phyloP scores from a whole-genome alignment of 1,140 invertebrate genomes.

The Bradynema listronoti region DNA sequence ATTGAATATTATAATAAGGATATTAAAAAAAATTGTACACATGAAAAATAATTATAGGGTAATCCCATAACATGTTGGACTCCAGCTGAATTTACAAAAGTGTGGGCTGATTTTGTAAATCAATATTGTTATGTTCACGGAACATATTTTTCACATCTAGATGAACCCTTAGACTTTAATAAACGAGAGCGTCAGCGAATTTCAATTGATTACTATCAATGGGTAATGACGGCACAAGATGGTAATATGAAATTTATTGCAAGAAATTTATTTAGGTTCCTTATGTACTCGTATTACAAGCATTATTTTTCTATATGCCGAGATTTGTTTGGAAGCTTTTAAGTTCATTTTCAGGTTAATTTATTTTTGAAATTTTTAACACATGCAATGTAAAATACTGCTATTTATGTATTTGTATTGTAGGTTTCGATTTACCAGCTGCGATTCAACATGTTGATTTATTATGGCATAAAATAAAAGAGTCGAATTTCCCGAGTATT shows the following conservation, averaged over 20 bases:
- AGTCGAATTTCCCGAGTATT: slow-evolving; percentile 23
- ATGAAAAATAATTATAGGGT: too few species aligned
- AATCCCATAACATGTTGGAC: slow-evolving; percentile 57
- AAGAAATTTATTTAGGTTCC: slow-evolving; percentile 45
- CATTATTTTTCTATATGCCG: slow-evolving; percentile 52
- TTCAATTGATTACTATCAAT: slow-evolving; percentile 55
- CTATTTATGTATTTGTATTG: slow-evolving; percentile 9
- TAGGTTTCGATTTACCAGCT: slow-evolving; percentile 51
- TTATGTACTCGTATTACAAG: slow-evolving; percentile 53
- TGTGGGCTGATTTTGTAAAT: slow-evolving; percentile 55
- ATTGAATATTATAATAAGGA: too few species aligned
- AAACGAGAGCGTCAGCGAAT: slow-evolving; percentile 36
- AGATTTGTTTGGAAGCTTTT: slow-evolving; percentile 51
- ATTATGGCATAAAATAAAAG: slow-evolving; percentile 39
- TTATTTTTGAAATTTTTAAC: slow-evolving; percentile 6
- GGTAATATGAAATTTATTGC: too few species aligned
- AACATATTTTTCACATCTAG: slow-evolving; percentile 50
- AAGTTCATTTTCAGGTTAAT: slow-evolving; percentile 43
- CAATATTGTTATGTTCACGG: slow-evolving; percentile 57
- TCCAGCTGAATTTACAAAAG: slow-evolving; percentile 54
- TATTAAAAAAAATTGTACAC: too few species aligned
- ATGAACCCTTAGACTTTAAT: slow-evolving; percentile 46
- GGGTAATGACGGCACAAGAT: too few species aligned
- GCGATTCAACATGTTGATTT: slow-evolving; percentile 44
- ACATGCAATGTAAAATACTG: slow-evolving; percentile 5